Conservation (phyloP, 2,797 vertebrate genomes). For the Trichosurus vulpecula region DNA sequence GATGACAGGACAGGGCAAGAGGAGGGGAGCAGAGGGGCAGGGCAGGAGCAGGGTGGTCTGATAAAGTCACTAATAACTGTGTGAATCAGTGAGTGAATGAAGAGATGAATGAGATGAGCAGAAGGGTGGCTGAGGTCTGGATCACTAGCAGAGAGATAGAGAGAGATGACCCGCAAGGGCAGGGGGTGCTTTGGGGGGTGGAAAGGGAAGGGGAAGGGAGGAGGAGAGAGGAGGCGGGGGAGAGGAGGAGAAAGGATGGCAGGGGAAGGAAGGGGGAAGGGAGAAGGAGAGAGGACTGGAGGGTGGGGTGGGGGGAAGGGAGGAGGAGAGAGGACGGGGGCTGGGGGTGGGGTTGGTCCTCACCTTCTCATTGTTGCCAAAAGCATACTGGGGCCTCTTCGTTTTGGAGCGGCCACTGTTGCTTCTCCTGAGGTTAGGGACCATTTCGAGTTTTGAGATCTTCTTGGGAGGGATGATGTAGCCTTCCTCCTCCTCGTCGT, state of each 20-base stretch:
- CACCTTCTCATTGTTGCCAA: conserved; percentile 80
- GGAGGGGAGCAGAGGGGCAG: not conserved
- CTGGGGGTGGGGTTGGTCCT: not conserved
- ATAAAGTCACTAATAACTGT: not conserved
- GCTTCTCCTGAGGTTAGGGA: conserved; percentile 79
- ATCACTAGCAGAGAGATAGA: not conserved
- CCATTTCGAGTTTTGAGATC: conserved; percentile 73
- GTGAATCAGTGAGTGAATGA: not conserved
- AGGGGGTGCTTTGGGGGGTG: not conserved
- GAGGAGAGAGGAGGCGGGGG: fast-evolving
- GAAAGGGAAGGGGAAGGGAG: not conserved
- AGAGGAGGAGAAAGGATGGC: fast-evolving
- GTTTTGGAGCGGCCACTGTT: conserved; percentile 72
- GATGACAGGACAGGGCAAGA: no score
- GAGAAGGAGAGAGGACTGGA: not conserved
- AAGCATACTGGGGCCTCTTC: conserved; percentile 63
- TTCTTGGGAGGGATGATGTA: conserved; percentile 48
- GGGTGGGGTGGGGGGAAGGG: fast-evolving
- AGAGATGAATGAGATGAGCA: not conserved
- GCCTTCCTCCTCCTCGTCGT: conserved; percentile 29
- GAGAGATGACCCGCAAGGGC: not conserved
- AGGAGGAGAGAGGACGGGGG: fast-evolving
- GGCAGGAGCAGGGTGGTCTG: not conserved
- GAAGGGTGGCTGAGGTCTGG: not conserved
- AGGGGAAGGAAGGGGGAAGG: not conserved